Percentiles rank a stretch among this genome's conserved stretches.
These are phyloP conservation scores for Microchrysa polita DNA, from an alignment of 2,888 invertebrate genomes.

Conservation along the genomic window DNA sequence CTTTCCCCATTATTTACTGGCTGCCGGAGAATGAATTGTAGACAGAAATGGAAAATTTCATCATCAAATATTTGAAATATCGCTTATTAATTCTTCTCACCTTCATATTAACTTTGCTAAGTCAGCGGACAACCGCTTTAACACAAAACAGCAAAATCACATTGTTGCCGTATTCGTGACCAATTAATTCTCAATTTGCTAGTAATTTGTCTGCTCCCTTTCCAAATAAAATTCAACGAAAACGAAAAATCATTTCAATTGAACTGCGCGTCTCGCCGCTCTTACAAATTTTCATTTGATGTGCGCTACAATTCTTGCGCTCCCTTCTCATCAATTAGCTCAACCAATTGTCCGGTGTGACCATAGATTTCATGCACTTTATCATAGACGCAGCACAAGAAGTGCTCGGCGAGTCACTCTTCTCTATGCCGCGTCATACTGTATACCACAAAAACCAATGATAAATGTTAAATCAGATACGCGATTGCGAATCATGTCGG, in stretches of 20 bases:
- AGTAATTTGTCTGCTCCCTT: neutral
- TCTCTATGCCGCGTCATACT: too few relatives aligned
- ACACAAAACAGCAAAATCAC: too few relatives aligned
- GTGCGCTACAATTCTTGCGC: neutral
- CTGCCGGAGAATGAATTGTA: too few relatives aligned
- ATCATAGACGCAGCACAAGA: conserved; percentile 1
- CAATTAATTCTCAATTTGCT: conserved; percentile 24
- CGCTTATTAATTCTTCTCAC: too few relatives aligned
- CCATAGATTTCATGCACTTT: conserved; percentile 5
- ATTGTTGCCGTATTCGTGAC: neutral
- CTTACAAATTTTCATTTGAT: neutral
- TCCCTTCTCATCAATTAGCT: conserved; percentile 30
- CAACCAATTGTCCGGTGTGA: neutral
- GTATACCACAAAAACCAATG: conserved; percentile 23
- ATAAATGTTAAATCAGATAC: conserved; percentile 45
- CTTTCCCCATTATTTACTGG: too few relatives aligned
- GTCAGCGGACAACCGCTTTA: too few relatives aligned
- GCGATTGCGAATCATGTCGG: conserved; percentile 41
- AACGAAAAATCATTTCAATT: neutral
- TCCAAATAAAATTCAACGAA: neutral
- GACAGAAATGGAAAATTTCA: too few relatives aligned
- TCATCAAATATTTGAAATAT: too few relatives aligned
- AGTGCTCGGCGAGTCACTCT: neutral
- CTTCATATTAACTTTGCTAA: too few relatives aligned
- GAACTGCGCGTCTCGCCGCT: neutral